phyloP scores from a whole-genome alignment of 2,113 vertebrate species.

The Carettochelys insculpta region DNA sequence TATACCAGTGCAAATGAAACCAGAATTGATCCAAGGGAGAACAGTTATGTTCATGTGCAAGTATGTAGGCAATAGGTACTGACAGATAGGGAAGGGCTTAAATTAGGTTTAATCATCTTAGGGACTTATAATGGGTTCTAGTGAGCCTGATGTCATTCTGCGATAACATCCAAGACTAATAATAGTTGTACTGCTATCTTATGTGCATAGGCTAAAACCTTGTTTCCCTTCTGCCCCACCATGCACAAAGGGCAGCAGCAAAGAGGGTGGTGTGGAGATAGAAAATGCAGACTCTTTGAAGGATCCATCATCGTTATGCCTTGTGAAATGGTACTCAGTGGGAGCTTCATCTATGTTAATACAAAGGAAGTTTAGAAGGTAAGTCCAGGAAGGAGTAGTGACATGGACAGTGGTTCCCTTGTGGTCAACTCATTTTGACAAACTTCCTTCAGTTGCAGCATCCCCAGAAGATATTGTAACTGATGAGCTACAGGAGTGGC shows the following conservation, averaged over 20 bases:
- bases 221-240: neutral
- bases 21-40: neutral
- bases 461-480: conserved; percentile 34
- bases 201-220: neutral
- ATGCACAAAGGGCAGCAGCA: neutral
- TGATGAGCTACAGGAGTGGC: conserved; percentile 11
- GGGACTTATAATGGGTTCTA: conserved; percentile 29
- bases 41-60: neutral
- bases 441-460: conserved; percentile 41
- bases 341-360: conserved; percentile 1
- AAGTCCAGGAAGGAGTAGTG: conserved; percentile 14
- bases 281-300: neutral
- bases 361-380: neutral
- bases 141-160: conserved; percentile 29
- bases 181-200: neutral
- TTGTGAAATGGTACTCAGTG: neutral
- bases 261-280: neutral
- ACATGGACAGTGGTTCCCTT: neutral
- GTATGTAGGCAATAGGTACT: neutral
- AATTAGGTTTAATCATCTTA: conserved; percentile 8
- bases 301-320: neutral
- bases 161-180: conserved; percentile 39
- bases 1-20: neutral
- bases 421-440: conserved; percentile 6
- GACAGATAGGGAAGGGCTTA: neutral